Conservation (phyloP, 2,797 vertebrate species). For the Alca torda region DNA sequence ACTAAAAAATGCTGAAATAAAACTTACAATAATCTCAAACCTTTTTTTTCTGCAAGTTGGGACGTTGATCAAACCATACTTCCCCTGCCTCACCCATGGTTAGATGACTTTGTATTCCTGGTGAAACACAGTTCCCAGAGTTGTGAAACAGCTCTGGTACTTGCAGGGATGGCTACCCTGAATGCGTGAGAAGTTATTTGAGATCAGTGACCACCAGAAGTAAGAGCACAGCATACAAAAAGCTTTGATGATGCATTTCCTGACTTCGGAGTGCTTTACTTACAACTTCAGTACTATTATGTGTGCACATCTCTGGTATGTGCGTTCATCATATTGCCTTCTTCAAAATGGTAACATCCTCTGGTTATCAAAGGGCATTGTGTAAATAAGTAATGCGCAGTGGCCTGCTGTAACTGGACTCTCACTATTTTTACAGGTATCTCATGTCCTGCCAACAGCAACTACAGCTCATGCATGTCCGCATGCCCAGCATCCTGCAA, state of each 20-base stretch:
- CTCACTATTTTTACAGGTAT: slow-evolving; percentile 34
- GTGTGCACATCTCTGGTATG: background rate
- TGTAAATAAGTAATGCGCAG: background rate
- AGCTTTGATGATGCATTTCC: background rate
- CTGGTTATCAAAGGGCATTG: background rate
- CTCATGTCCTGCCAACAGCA: slow-evolving; percentile 64
- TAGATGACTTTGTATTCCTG: background rate
- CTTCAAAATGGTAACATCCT: background rate
- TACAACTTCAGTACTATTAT: background rate
- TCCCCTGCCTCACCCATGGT: background rate
- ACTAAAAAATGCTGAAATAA: background rate
- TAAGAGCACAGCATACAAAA: background rate
- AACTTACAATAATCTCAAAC: background rate
- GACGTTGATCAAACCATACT: background rate
- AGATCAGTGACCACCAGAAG: background rate
- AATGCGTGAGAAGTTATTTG: background rate
- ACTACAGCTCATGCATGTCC: slow-evolving; percentile 58
- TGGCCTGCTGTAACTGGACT: background rate
- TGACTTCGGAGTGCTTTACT: background rate
- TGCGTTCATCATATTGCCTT: background rate
- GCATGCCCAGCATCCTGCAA: slow-evolving; percentile 71
- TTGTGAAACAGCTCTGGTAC: background rate
- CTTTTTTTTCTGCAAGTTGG: background rate
- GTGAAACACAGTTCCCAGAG: background rate
- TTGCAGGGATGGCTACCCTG: background rate